phyloP scores from a whole-genome alignment of 1,140 invertebrate species.

The Diachasmimorpha longicaudata region DNA sequence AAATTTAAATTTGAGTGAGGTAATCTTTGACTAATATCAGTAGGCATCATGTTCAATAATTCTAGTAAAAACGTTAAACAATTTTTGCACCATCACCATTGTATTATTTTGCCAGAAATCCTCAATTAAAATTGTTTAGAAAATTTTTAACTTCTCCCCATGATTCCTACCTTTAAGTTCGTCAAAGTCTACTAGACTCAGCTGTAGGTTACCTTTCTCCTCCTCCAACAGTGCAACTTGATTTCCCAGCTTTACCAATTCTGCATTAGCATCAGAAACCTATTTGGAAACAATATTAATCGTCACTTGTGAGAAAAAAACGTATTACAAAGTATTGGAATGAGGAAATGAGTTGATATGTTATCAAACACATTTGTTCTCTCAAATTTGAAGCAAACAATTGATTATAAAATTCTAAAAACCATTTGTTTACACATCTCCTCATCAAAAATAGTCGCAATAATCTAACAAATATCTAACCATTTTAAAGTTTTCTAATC shows the following conservation, averaged over 20 bases:
- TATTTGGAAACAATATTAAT: constrained; percentile 31
- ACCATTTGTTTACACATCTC: too few relatives aligned
- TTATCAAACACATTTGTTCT: background rate
- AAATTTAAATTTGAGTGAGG: constrained; percentile 44
- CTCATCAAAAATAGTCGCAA: too few relatives aligned
- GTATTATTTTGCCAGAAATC: constrained; percentile 23
- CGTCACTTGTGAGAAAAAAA: constrained; percentile 11
- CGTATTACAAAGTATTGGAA: background rate
- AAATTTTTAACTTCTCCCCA: constrained; percentile 42
- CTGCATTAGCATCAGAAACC: constrained; percentile 70
- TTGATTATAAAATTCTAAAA: too few relatives aligned
- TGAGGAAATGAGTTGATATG: background rate
- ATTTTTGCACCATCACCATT: constrained; percentile 47
- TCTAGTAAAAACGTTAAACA: constrained; percentile 34
- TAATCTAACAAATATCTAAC: constrained; percentile 39
- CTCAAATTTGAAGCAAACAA: too few relatives aligned
- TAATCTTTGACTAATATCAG: constrained; percentile 63
- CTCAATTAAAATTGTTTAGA: background rate
- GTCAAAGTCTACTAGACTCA: constrained; percentile 82
- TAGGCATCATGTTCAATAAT: constrained; percentile 52
- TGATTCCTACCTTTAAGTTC: constrained; percentile 74
- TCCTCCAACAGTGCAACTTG: constrained; percentile 85
- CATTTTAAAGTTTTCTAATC: constrained; percentile 78
- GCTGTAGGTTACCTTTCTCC: constrained; percentile 87
- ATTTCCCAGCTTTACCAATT: constrained; percentile 76